These are phyloP conservation scores for Radopholus similis DNA, from an alignment of 1,140 invertebrate species.

Conservation along the genomic window DNA sequence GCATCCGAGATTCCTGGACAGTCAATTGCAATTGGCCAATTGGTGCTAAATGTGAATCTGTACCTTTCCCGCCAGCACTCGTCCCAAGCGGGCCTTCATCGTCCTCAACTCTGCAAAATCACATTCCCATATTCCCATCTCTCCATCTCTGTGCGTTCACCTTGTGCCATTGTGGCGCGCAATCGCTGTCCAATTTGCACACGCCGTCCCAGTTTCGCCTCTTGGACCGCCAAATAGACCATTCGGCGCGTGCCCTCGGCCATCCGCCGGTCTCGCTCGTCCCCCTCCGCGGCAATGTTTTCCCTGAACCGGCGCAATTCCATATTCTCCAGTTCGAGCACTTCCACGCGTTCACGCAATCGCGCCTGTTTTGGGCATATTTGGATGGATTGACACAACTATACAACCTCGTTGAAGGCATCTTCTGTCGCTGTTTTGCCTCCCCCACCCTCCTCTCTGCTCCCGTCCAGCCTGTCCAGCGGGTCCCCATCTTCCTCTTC, in stretches of 20 bases:
- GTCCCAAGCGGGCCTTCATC: not conserved
- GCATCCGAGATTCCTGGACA: slow-evolving; percentile 4
- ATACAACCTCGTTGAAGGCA: not conserved
- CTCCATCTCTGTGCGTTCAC: not conserved
- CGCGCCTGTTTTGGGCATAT: not conserved
- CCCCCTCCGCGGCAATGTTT: slow-evolving; percentile 19
- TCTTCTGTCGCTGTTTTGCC: not conserved
- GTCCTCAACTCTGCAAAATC: not conserved
- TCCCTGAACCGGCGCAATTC: slow-evolving; percentile 32
- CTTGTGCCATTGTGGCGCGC: slow-evolving; percentile 22
- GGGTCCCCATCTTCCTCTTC: slow-evolving; percentile 19
- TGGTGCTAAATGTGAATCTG: not conserved
- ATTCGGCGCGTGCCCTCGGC: slow-evolving; percentile 43
- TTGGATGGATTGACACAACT: not conserved
- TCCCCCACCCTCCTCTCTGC: not conserved
- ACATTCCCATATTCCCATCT: not conserved
- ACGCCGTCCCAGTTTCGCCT: slow-evolving; percentile 27
- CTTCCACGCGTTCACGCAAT: slow-evolving; percentile 6
- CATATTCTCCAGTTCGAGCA: slow-evolving; percentile 32
- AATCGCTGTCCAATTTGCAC: slow-evolving; percentile 16
- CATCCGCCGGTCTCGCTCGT: slow-evolving; percentile 44
- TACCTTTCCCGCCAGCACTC: not conserved
- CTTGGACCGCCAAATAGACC: slow-evolving; percentile 36
- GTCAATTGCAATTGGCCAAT: not conserved
- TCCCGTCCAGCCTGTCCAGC: slow-evolving; percentile 14